Evolutionary conservation across 2,888 invertebrate genomes (phyloP), one percentile per base, ranked within the genome.

Genomic region (Adineta ricciae): DNA sequence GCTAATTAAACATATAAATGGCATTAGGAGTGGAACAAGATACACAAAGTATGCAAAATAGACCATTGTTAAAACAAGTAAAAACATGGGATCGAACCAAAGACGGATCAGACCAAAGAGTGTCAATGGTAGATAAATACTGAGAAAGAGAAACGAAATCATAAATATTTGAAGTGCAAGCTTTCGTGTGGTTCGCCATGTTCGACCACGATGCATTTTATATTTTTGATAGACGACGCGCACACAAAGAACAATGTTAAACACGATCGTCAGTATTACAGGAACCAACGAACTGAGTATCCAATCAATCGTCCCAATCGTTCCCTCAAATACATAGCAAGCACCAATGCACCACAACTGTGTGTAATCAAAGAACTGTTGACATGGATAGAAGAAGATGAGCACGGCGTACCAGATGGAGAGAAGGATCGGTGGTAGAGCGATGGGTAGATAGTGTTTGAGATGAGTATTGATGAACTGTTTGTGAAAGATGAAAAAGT

Each of bases 151-250:
- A 56, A n/a, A 56, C 7, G 56, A 56, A 56, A 56, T 56, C 24
- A 21, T 16, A n/a, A 56, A 56, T n/a, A 56, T 56, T 11, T 56
- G 56, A 4, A 56, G 56, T n/a, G n/a, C 56, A 21, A 56, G 56
- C 24, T 56, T 56, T 7, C 56, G 56, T 16, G n/a, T 56, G 24
- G 56, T 56, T 16, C 56, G 56, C 56, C 56, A 56, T 16, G n/a
- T 56, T n/a, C 56, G 56, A 56, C 56, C 56, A 56, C 56, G 56
- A n/a, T n/a, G 56, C n/a, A 56, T 56, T 56, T 56, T 56, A n/a
- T 7, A 56, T 56, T 56, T 56, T n/a, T 56, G 56, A 56, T 56
- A 11, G 5, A 56, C n/a, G 4, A 56, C 56, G 4, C 56, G 56
- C 5, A 56, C 5, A 11, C 8, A 21, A 21, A 56, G 56, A n/a